Conservation (phyloP, 2,797 vertebrate species). For the Stomatorhinus walkeri region DNA sequence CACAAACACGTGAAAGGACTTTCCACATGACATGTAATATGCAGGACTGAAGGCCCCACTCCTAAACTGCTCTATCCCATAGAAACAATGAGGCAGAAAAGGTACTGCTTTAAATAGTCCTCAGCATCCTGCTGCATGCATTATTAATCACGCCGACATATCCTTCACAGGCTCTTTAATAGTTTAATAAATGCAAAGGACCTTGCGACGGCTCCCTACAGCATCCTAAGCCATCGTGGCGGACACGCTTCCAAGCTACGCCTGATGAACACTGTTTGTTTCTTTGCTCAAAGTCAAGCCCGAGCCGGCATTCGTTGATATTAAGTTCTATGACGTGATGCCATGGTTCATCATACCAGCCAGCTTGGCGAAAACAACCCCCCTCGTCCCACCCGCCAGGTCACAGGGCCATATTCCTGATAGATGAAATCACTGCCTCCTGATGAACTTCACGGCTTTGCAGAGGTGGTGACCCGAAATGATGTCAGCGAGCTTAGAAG, state of each 20-base stretch:
- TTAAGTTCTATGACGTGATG: neutral
- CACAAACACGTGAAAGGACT: conserved; percentile 64
- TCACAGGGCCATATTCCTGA: conserved; percentile 26
- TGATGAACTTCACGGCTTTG: neutral
- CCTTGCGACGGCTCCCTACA: neutral
- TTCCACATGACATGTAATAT: conserved; percentile 53
- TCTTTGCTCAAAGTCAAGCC: neutral
- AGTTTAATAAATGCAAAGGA: neutral
- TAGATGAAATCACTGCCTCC: conserved; percentile 28
- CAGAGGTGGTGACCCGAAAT: conserved; percentile 20
- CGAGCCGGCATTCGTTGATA: neutral
- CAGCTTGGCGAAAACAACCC: neutral
- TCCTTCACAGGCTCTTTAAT: neutral
- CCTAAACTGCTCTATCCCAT: conserved; percentile 55
- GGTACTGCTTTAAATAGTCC: neutral
- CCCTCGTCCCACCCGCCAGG: conserved; percentile 21
- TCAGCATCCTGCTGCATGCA: neutral
- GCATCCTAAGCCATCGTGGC: neutral
- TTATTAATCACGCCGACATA: neutral
- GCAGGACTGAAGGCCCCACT: conserved; percentile 54
- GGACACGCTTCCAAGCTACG: neutral
- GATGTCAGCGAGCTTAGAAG: neutral
- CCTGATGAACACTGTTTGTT: neutral
- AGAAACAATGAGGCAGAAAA: conserved; percentile 26
- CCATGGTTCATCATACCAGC: neutral